A percentile compares a stretch with the other conserved stretches of the same genome.
Evolutionary conservation across 2,888 invertebrate genomes (phyloP).

Genomic region (Temnothorax unifasciatus): DNA sequence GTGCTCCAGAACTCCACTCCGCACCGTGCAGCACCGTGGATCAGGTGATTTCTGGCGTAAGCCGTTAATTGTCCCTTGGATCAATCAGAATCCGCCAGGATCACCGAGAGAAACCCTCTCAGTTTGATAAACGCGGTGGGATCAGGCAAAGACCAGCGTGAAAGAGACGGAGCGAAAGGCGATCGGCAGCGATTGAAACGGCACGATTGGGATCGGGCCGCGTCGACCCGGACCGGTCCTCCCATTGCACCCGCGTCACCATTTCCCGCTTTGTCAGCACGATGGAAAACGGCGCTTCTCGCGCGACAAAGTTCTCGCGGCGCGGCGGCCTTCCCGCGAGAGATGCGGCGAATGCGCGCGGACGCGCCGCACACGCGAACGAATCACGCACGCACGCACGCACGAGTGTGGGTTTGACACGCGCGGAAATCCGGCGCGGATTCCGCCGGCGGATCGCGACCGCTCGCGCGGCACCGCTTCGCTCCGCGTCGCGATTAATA

Average conservation of each 20-base stretch:
- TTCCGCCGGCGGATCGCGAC: slow-evolving; percentile 57
- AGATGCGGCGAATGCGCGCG: slow-evolving; percentile 5
- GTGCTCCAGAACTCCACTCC: background rate
- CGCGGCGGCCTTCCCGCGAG: background rate
- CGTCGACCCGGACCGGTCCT: background rate
- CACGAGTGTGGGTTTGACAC: background rate
- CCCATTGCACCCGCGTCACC: background rate
- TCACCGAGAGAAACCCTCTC: background rate
- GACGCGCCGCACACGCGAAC: background rate
- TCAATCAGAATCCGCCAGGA: background rate
- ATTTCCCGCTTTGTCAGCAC: slow-evolving; percentile 66
- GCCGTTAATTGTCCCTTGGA: background rate
- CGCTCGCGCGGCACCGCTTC: slow-evolving; percentile 43
- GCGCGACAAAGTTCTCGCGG: background rate
- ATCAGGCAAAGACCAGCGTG: background rate
- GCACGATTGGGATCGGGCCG: background rate
- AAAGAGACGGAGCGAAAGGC: background rate
- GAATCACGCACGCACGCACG: background rate
- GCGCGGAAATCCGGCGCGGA: slow-evolving; percentile 39
- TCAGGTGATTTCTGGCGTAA: slow-evolving; percentile 1
- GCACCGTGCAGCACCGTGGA: background rate
- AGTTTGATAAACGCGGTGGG: background rate
- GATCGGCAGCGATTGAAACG: background rate
- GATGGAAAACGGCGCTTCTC: background rate
- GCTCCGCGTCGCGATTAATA: slow-evolving; percentile 64